Conservation (phyloP, 2,113 vertebrate genomes). For the Seriola aureovittata region DNA sequence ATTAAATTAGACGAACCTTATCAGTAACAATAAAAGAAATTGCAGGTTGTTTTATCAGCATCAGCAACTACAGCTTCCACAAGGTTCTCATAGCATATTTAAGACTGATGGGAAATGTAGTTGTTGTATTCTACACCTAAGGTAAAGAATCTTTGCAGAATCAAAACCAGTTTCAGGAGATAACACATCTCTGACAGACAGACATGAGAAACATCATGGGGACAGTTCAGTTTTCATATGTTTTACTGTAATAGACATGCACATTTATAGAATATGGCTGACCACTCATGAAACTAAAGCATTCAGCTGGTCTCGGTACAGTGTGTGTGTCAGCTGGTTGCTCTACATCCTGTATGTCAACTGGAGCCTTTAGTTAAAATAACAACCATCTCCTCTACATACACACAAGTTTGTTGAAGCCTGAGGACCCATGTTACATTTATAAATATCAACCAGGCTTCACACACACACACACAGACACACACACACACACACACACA, state of each 20-base stretch:
- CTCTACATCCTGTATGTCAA: constrained; percentile 26
- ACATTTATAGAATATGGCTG: not conserved
- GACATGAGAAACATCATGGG: no score
- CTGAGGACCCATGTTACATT: constrained; percentile 53
- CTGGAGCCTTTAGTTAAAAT: constrained; percentile 37
- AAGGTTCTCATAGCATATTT: no score
- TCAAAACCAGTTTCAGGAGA: not conserved
- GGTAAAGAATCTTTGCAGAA: not conserved
- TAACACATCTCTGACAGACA: no score
- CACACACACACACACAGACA: not conserved
- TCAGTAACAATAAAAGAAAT: not conserved
- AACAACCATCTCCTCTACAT: not conserved
- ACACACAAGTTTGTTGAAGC: constrained; percentile 13
- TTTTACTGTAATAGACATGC: no score
- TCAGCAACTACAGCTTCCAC: not conserved
- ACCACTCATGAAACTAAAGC: no score
- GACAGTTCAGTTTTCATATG: no score
- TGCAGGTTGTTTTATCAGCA: not conserved
- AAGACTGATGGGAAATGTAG: not conserved
- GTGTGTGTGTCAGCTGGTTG: not conserved
- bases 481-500: not conserved
- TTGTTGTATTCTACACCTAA: no score
- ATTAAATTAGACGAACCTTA: not conserved
- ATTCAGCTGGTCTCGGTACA: no score
- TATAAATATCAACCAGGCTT: constrained; percentile 56